Base-by-base conservation (phyloP, 64 coral and sea anemone genomes). In the Astreopora myriophthalma region DNA sequence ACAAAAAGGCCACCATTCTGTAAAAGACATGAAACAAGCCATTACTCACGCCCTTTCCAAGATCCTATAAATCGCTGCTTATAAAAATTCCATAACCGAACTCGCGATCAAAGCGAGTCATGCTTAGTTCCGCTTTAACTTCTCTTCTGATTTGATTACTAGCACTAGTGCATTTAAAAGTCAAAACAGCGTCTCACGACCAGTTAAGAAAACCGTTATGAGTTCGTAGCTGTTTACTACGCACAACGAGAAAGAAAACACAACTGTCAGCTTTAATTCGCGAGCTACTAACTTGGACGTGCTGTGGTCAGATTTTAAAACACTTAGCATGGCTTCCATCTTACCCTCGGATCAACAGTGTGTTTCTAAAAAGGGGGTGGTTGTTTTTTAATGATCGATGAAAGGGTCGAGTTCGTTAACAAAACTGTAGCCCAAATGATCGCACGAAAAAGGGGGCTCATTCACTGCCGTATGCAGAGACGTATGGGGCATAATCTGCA, bases 41-140 rank as follows among this genome's bases (percentile, higher is more conserved):
- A 37, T 27, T 83, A 57, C 79, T 83, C 79, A 83, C 79, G 79
- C 79, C 79, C 79, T 83, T 83, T 8, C 28, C 8, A 24, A 83
- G 79, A 83, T 64, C 79, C 79, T 64, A 63, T 83, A 83, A 83
- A 83, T 83, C 79, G 65, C 8, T 39, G 28, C 76, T 80, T 80
- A 83, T 39, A 64, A 64, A 83, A 83, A 83, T 63, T 65, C 76
- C 48, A 60, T 9, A 57, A 80, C 31, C 48, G 76, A 22, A 34
- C 67, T 73, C 7, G 70, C 34, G 13, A 83, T 1, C 32, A 64
- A 83, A 83, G 17, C 1, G 30, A 5, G 25, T 73, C 22, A 8
- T 1, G 32, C 17, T 63, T 36, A 64, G 55, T 24, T 25, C 58
- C 57, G 22, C 57, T 12, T 26, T 12, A 1, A 23, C 14, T 26